Evolutionary conservation across 2,888 invertebrate species (phyloP).

Genomic region (Pristionchus fissidentatus): DNA sequence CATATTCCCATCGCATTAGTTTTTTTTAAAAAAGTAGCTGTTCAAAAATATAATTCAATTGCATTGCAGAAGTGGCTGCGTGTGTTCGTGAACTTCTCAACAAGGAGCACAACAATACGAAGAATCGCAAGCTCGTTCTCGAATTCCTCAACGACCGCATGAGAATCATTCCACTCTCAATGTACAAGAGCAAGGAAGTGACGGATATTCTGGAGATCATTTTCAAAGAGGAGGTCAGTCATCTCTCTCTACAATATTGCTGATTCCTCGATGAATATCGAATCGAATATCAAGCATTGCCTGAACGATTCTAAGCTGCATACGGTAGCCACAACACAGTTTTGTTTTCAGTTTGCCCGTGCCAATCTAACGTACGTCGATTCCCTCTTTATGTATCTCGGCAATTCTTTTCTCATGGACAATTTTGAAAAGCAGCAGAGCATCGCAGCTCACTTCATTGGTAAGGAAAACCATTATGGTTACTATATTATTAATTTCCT

Average conservation of each 20-base stretch:
- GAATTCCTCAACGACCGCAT: slow-evolving; percentile 30
- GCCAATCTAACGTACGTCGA: slow-evolving; percentile 19
- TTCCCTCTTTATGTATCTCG: not conserved
- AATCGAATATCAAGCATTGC: too few relatives aligned
- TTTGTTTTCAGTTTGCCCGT: not conserved
- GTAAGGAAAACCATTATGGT: too few relatives aligned
- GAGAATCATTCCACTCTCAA: not conserved
- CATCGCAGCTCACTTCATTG: not conserved
- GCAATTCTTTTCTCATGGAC: slow-evolving; percentile 37
- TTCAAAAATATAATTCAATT: not conserved
- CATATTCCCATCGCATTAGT: not conserved
- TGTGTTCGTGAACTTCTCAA: not conserved
- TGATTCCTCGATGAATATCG: too few relatives aligned
- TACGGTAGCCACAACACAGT: not conserved
- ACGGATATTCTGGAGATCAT: not conserved
- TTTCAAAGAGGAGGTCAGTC: slow-evolving; percentile 39
- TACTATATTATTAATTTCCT: too few relatives aligned
- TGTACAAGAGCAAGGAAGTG: slow-evolving; percentile 2
- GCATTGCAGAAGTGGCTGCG: not conserved
- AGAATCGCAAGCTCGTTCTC: not conserved
- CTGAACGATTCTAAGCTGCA: too few relatives aligned
- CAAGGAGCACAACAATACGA: slow-evolving; percentile 15
- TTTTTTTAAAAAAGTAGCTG: not conserved
- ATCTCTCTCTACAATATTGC: not conserved
- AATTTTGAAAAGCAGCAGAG: slow-evolving; percentile 37